Evolutionary conservation across 2,797 vertebrate genomes (phyloP), one percentile per base, ranked within the genome.

Genomic region (Sorex maritimensis): DNA sequence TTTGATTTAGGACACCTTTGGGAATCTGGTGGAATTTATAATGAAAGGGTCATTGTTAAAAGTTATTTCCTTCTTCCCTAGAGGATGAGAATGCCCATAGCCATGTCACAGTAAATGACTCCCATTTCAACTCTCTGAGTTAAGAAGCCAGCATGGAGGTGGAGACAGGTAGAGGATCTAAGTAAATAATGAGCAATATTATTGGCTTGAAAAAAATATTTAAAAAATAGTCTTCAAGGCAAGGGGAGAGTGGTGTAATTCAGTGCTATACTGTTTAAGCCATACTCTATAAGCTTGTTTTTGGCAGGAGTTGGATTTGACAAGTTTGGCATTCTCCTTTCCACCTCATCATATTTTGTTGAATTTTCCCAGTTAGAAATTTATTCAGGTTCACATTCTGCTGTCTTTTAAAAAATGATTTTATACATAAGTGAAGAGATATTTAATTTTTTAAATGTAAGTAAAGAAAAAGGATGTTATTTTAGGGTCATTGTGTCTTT

Each of bases 1-100:
- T 83, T 85, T 85, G 63, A 79, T 63, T 85, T 89, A 90, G 73
- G 21, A 44, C 24, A 88, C 2, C 10, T 92, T 80, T 80, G 55
- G 30, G 55, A 72, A 81, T 87, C 38, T 46, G 4, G 10, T 52
- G 28, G 34, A 65, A 74, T 81, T 72, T 34, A 19, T 73, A 61
- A 93, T 28, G 21, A 92, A 4, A 81, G 21, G 23, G 26, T 52
- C 55, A 88, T 12, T 41, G 21, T 92, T 92, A 63, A 49, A 83
- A 74, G 28, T 41, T 1, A 11, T 41, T 90, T 87, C 79, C n/a
- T 46, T 15, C 38, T 52, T 26, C 44, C 5, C 12, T 38, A n/a
- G 34, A 85, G 2, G 12, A 77, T 88, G 46, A 17, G 61, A 81
- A 69, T 73, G 5, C 65, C 52, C 23, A 28, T 0, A 12, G 28